phyloP scores from a whole-genome alignment of 2,113 vertebrate species.

The Todiramphus saurophagus region DNA sequence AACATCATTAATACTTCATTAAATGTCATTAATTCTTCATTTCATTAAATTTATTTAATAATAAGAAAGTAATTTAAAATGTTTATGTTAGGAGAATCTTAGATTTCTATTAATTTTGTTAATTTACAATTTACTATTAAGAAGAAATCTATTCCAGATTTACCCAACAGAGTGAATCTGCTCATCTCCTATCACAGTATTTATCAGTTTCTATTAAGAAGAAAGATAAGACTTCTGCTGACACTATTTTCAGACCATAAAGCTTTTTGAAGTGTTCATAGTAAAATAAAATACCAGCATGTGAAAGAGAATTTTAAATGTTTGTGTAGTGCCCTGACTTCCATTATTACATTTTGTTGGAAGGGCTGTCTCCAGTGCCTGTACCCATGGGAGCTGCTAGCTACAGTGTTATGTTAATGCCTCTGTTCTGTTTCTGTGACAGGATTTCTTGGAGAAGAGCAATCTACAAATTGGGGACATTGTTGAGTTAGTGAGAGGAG shows the following conservation, averaged over 20 bases:
- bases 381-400: not conserved
- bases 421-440: not conserved
- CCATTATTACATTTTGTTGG: not conserved
- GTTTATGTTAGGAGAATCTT: not conserved
- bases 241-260: not conserved
- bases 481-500: constrained; percentile 88
- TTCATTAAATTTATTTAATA: not conserved
- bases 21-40: not conserved
- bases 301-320: not conserved
- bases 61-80: not conserved
- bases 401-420: not conserved
- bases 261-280: not conserved
- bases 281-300: not conserved
- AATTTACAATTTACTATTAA: not conserved
- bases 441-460: constrained; percentile 87
- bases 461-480: constrained; percentile 87
- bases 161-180: not conserved
- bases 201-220: not conserved
- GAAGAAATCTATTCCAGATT: not conserved
- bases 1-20: not conserved
- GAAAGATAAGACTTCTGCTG: not conserved
- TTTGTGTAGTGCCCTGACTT: not conserved
- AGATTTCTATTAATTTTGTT: not conserved
- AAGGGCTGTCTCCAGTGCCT: not conserved
- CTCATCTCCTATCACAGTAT: not conserved